Percentiles rank a stretch among this genome's conserved stretches.
These are phyloP conservation scores for Eremobia ochroleuca DNA, from an alignment of 2,888 invertebrate species.

Conservation along the genomic window DNA sequence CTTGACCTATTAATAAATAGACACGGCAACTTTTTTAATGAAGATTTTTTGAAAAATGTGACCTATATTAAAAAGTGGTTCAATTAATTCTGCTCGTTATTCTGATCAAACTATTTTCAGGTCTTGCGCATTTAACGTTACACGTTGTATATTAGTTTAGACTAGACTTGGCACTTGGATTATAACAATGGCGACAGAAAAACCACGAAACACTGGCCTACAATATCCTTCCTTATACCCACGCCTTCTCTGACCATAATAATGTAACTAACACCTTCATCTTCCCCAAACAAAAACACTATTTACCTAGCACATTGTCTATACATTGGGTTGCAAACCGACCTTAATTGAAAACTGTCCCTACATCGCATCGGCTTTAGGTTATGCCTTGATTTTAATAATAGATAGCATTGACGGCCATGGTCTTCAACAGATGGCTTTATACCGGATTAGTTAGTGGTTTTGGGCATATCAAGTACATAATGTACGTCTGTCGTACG, in stretches of 20 bases:
- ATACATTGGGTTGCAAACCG: slow-evolving; percentile 32
- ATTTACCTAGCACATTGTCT: slow-evolving; percentile 26
- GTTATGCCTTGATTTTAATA: slow-evolving; percentile 67
- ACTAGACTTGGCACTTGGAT: background rate
- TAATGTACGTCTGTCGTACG: too few species aligned
- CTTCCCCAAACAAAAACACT: slow-evolving; percentile 13
- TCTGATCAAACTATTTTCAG: too few species aligned
- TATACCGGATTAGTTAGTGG: slow-evolving; percentile 48
- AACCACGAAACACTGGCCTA: background rate
- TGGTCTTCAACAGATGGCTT: slow-evolving; percentile 52
- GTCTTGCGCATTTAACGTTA: too few species aligned
- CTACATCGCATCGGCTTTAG: slow-evolving; percentile 59
- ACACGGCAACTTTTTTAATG: too few species aligned
- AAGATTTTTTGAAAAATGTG: too few species aligned
- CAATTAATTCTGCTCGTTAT: too few species aligned
- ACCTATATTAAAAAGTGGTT: too few species aligned
- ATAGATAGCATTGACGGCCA: slow-evolving; percentile 62
- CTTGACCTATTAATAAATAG: too few species aligned
- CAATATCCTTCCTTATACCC: too few species aligned
- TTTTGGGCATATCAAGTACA: slow-evolving; percentile 29
- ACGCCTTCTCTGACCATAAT: background rate
- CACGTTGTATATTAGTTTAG: too few species aligned
- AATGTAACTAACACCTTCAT: background rate
- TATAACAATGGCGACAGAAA: background rate
- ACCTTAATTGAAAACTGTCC: slow-evolving; percentile 84